A percentile compares a stretch with the other conserved stretches of the same genome.
These are phyloP conservation scores for Ptychodera flava DNA, from an alignment of 35 echinoderm and acorn worm species.

Conservation along the genomic window DNA sequence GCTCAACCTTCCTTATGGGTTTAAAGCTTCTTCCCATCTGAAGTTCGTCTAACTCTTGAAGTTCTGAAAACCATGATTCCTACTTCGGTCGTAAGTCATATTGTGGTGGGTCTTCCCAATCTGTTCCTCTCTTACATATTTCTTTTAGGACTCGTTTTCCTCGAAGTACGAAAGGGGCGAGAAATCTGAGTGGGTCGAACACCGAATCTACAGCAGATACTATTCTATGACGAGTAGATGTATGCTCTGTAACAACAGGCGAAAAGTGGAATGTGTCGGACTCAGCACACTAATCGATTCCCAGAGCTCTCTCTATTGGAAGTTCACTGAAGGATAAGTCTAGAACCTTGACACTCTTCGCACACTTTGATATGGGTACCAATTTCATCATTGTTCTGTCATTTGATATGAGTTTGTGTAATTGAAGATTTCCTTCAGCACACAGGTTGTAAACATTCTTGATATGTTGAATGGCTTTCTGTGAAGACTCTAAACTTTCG, in stretches of 20 bases:
- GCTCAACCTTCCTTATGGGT: constrained; percentile 26
- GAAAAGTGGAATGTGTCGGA: constrained; percentile 35
- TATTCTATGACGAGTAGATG: constrained; percentile 15
- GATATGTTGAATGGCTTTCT: constrained; percentile 17
- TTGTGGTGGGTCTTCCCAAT: constrained; percentile 21
- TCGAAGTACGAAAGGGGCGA: no score
- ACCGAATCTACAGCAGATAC: constrained; percentile 37
- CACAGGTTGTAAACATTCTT: background rate
- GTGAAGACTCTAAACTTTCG: background rate
- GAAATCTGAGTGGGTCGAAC: constrained; percentile 46
- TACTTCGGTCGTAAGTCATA: no score
- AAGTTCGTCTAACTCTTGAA: constrained; percentile 1
- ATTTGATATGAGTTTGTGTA: constrained; percentile 40
- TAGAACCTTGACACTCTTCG: constrained; percentile 15
- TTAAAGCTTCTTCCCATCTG: constrained; percentile 27
- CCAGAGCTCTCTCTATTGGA: no score
- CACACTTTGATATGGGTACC: constrained; percentile 28
- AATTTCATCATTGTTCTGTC: constrained; percentile 17
- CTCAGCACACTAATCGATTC: constrained; percentile 37
- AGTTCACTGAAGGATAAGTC: constrained; percentile 26
- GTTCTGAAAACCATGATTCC: constrained; percentile 28
- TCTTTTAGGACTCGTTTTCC: no score
- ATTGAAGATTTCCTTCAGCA: constrained; percentile 19
- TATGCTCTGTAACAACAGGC: constrained; percentile 11
- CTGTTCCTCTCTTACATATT: constrained; percentile 12